A percentile compares a stretch with the other conserved stretches of the same genome.
Conservation (phyloP, 1,140 invertebrate genomes). For the Drosophila ercepeae region DNA sequence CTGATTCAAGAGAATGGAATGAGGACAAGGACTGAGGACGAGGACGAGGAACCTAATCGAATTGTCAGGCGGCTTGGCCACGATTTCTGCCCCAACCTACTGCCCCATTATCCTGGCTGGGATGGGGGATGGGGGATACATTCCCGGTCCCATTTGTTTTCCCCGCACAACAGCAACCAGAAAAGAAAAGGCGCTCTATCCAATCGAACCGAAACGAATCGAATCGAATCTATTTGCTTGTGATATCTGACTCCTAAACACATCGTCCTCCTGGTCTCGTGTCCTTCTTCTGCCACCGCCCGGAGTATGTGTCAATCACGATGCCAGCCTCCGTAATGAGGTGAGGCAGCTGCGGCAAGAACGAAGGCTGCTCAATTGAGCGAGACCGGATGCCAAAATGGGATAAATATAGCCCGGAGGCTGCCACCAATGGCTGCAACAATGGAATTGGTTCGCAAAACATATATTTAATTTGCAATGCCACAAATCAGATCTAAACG, state of each 20-base stretch:
- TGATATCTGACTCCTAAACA: conserved; percentile 39
- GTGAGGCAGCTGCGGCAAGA: conserved; percentile 9
- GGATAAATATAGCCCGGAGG: conserved; percentile 24
- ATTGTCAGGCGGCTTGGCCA: conserved; percentile 13
- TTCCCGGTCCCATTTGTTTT: conserved; percentile 28
- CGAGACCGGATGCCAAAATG: conserved; percentile 29
- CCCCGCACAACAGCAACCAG: conserved; percentile 23
- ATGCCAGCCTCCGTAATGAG: conserved; percentile 41
- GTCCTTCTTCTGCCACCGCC: background rate
- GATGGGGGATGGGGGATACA: background rate
- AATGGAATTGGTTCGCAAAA: conserved; percentile 9
- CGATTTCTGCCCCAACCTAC: background rate
- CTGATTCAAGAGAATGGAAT: conserved; percentile 3
- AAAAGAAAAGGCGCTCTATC: background rate
- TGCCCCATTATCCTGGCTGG: background rate
- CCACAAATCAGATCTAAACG: background rate
- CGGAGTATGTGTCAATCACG: conserved; percentile 58
- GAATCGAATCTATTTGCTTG: conserved; percentile 53
- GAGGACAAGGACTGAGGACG: background rate
- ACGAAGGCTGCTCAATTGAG: conserved; percentile 35
- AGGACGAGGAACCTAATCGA: conserved; percentile 24
- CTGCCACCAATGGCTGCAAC: conserved; percentile 33
- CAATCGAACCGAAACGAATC: conserved; percentile 17
- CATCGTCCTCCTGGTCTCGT: background rate
- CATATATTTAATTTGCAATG: background rate